A percentile compares a stretch with the other conserved stretches of the same genome.
Evolutionary conservation across 1,140 invertebrate genomes (phyloP).

Genomic region (Aporrectodea caliginosa): DNA sequence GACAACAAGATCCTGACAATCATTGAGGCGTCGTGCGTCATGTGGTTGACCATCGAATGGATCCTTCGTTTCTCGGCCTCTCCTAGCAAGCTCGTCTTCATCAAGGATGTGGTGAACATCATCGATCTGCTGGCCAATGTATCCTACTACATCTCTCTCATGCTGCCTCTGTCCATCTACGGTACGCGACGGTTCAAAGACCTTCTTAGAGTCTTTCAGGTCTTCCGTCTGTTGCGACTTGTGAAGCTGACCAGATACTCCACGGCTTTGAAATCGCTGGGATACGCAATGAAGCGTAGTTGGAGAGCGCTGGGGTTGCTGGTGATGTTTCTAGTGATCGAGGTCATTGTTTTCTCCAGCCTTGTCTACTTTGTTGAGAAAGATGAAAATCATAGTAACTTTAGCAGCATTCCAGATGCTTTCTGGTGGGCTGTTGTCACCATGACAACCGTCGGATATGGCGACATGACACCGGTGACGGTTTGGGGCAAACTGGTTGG

Average conservation of each 20-base stretch:
- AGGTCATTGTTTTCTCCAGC: slow-evolving; percentile 39
- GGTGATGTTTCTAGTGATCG: slow-evolving; percentile 39
- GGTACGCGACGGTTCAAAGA: slow-evolving; percentile 59
- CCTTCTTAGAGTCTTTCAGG: slow-evolving; percentile 74
- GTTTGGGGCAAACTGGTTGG: slow-evolving; percentile 62
- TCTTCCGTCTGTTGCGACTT: slow-evolving; percentile 60
- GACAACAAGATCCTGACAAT: slow-evolving; percentile 51
- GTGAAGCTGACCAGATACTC: slow-evolving; percentile 48
- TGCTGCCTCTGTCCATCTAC: slow-evolving; percentile 93
- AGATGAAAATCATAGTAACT: slow-evolving; percentile 23
- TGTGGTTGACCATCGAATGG: slow-evolving; percentile 55
- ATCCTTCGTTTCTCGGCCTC: slow-evolving; percentile 44
- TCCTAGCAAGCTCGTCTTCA: slow-evolving; percentile 54
- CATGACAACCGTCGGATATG: slow-evolving; percentile 96
- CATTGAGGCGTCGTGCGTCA: slow-evolving; percentile 55
- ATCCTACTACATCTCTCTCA: slow-evolving; percentile 98
- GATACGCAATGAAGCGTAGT: slow-evolving; percentile 45
- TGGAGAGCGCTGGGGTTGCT: slow-evolving; percentile 39
- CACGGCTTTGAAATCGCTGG: slow-evolving; percentile 34
- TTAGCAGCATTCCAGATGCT: slow-evolving; percentile 79
- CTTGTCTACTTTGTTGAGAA: slow-evolving; percentile 42
- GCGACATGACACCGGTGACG: slow-evolving; percentile 53
- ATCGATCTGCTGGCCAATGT: slow-evolving; percentile 98
- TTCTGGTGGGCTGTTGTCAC: slow-evolving; percentile 97
- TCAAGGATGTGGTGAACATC: slow-evolving; percentile 92